These are phyloP conservation scores for Oedothorax gibbosus DNA, from an alignment of 1,140 invertebrate genomes.

Conservation along the genomic window DNA sequence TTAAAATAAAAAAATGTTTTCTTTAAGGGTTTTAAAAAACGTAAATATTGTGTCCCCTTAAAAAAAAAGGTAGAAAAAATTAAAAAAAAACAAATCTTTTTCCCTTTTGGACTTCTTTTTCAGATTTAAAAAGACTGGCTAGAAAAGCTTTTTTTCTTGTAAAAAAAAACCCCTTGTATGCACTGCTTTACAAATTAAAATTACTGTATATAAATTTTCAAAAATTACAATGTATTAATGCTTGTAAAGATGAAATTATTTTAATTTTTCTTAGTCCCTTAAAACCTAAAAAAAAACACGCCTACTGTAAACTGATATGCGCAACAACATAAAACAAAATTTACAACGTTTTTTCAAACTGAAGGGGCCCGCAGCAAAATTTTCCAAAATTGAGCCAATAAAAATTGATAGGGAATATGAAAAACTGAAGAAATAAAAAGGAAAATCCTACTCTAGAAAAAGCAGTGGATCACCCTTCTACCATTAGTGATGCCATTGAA, in stretches of 20 bases:
- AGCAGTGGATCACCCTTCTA: constrained; percentile 42
- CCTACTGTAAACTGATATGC: constrained; percentile 60
- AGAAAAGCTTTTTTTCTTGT: no score
- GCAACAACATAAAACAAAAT: constrained; percentile 61
- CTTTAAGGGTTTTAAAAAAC: no score
- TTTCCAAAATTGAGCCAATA: constrained; percentile 50
- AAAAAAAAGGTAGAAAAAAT: no score
- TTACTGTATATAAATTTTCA: no score
- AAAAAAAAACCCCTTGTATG: not conserved
- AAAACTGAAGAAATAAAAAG: constrained; percentile 42
- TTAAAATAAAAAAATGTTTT: no score
- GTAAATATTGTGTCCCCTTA: no score
- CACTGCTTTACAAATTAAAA: no score
- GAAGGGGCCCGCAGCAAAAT: constrained; percentile 62
- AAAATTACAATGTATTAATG: not conserved
- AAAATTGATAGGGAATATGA: constrained; percentile 35
- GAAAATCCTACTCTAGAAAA: not conserved
- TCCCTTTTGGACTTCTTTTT: no score
- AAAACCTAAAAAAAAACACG: constrained; percentile 59
- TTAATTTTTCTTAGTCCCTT: constrained; percentile 61
- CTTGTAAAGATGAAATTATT: not conserved
- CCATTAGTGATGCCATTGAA: constrained; percentile 71
- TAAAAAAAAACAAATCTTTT: no score
- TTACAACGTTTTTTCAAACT: constrained; percentile 67
- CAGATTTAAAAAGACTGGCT: no score